Base-by-base conservation (phyloP, 2,797 vertebrate species). In the Austrolebias charrua region DNA sequence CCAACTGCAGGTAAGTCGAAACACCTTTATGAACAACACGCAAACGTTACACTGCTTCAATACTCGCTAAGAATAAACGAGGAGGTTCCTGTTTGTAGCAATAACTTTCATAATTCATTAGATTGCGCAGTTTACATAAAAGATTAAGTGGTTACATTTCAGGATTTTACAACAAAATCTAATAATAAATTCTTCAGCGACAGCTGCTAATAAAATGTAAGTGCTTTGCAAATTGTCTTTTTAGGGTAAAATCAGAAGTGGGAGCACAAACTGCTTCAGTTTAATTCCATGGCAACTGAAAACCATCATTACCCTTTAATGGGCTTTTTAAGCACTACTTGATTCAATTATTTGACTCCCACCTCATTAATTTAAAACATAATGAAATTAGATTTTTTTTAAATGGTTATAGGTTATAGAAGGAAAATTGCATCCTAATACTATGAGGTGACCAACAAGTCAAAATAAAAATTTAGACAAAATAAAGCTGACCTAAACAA, bases 1-100 rank as follows among this genome's bases (percentile, higher is more conserved):
- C 92, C 61, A 99, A 81, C 98, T 99, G 79, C 66, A 57, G 64
- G 2, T 0, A 5, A 6, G 28, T 15, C 8, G 31, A 62, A 59
- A 44, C 1, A 15, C 8, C 11, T 8, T 8, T 8, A 11, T 24
- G 24, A 24, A 24, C 24, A 24, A 24, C 24, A 24, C 24, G 14
- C 15, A 35, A 2, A 10, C 20, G 24, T 1, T 50, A 6, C 20
- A 29, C 7, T 14, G 4, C 11, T n/a, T 48, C 19, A 19, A 14
- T 47, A 47, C 18, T 38, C 35, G 3, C 8, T 11, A 38, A 9
- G 8, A 38, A 38, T 38, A 8, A 3, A 11, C 10, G 9, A 38
- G 31, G 31, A 1, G 20, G 1, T 24, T 49, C 9, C 10, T 33
- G 35, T 51, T 15, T 42, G 11, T 18, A 16, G 56, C 14, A 31